Base-by-base conservation (phyloP, 2,113 vertebrate genomes). In the Collichthys lucidus region DNA sequence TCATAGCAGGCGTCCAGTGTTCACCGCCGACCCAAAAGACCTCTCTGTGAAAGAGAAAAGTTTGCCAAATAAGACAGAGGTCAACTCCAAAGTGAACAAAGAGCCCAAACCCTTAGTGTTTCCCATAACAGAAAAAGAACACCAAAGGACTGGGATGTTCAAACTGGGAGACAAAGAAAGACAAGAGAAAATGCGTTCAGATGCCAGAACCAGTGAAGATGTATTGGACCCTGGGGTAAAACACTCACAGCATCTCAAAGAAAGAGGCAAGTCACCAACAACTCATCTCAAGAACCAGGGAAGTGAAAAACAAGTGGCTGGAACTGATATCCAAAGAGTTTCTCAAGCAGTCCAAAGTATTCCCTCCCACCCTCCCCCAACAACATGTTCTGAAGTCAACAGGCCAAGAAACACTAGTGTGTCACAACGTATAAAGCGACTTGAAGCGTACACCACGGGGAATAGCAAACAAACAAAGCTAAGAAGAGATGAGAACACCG, bases 111-210 rank as follows among this genome's bases (percentile, higher is more conserved):
- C 77, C 1, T 44, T 85, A 15, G 83, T 86, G 4, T 94, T 93
- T 83, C 91, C 93, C 49, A 92, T 92, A 15, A 93, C 85, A 47
- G 91, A 92, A 29, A 93, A 79, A 74, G 85, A 93, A 64, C 91
- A 93, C 66, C 91, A 89, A 80, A 90, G 84, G 56, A 94, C 91
- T 4, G 93, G 93, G 2, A 94, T 93, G 91, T 93, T 94, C 57
- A 92, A 91, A 83, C 77, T 94, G 35, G 88, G 86, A 67, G 87
- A 90, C 52, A 93, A 91, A 86, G 91, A 91, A 56, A 90, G 31
- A 83, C 86, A 78, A 73, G 84, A 89, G 26, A 91, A 86, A 80
- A 72, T 40, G 22, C 5, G 15, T 47, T 29, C 42, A 26, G 72
- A 85, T 63, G 40, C 44, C 55, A 84, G 80, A 82, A 17, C 76